Evolutionary conservation across 1,140 invertebrate species (phyloP), one percentile per base, ranked within the genome.

Genomic region (Oedothorax gibbosus): DNA sequence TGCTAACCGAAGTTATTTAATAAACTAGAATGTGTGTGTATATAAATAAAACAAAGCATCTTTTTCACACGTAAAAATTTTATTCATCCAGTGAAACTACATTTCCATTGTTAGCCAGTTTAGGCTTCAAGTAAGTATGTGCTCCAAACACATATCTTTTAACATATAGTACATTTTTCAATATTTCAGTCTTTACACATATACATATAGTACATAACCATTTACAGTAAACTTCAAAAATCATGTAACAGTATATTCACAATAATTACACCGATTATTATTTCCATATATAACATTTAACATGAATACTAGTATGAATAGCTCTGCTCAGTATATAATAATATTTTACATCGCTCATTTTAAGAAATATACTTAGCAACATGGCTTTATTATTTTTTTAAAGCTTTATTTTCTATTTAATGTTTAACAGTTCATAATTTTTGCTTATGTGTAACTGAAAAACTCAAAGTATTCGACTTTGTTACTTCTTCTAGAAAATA

Each of bases 61-160:
- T 15, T 62, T n/a, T 60, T 50, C 80, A 82, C 80, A 82, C 54
- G 80, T 82, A 82, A 62, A 82, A 82, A 82, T 82, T 82, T 82
- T 73, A 64, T 82, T 18, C 54, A 73, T 64, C 69, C 60, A 57
- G 50, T 82, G 68, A 82, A 82, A 82, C 80, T 82, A 82, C 80
- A 82, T 50, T 62, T 18, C 54, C 15, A 35, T 35, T 35, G 35
- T 35, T 35, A 35, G 35, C 35, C 35, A 35, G 35, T 35, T 35
- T 5, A 35, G 35, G 35, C 35, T 35, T 35, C 5, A 35, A 2
- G 35, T 35, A 35, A 35, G 35, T 35, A 35, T 35, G 35, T 35
- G 35, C 35, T 35, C 5, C 35, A 35, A 1, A 35, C 35, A 35
- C 35, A 35, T 35, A 5, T 35, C 35, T 35, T 35, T 35, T 35